These are phyloP conservation scores for Bombus confusus DNA, from an alignment of 1,140 invertebrate genomes.

Conservation along the genomic window DNA sequence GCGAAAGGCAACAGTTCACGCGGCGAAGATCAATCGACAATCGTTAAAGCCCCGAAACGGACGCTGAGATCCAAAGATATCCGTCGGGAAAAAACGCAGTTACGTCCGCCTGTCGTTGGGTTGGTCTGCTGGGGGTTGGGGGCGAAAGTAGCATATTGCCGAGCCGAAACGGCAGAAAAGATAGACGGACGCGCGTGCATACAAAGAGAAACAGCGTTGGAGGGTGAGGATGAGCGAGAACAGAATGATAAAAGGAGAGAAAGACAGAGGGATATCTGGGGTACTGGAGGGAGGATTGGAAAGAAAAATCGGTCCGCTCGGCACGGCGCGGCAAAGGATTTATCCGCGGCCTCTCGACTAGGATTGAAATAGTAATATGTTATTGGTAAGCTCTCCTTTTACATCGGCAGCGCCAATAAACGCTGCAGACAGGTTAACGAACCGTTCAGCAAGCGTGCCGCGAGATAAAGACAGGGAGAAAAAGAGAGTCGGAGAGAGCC, in stretches of 20 bases:
- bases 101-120: not conserved
- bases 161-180: slow-evolving; percentile 12
- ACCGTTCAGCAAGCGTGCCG: slow-evolving; percentile 66
- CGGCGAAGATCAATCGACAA: slow-evolving; percentile 35
- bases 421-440: slow-evolving; percentile 81
- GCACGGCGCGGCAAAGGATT: slow-evolving; percentile 61
- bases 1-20: not conserved
- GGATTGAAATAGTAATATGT: slow-evolving; percentile 80
- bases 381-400: slow-evolving; percentile 76
- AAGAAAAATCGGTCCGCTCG: slow-evolving; percentile 41
- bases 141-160: not conserved
- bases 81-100: slow-evolving; percentile 17
- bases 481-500: slow-evolving; percentile 27
- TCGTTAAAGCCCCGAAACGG: slow-evolving; percentile 31
- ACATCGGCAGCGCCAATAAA: slow-evolving; percentile 77
- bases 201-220: slow-evolving; percentile 16
- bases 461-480: slow-evolving; percentile 43
- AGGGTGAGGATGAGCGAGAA: not conserved
- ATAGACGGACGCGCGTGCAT: slow-evolving; percentile 10
- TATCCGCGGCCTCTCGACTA: slow-evolving; percentile 66
- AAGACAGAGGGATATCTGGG: not conserved
- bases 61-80: slow-evolving; percentile 47
- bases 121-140: not conserved
- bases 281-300: not conserved
- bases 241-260: not conserved